Conservation (phyloP, 2,797 vertebrate genomes). For the Myotis myotis region DNA sequence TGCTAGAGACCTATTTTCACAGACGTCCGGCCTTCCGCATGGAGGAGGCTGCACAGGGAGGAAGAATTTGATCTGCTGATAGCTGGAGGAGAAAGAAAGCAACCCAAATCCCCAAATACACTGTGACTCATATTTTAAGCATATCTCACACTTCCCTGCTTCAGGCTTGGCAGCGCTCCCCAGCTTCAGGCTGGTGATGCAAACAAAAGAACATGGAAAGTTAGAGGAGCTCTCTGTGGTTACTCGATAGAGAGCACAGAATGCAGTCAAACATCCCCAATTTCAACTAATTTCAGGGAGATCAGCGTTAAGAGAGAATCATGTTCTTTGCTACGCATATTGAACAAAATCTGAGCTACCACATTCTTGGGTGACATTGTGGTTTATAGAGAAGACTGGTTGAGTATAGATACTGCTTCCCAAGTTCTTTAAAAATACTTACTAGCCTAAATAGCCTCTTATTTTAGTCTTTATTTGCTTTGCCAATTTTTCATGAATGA, state of each 20-base stretch:
- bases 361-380: not conserved
- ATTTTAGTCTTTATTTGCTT: constrained; percentile 39
- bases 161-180: constrained; percentile 79
- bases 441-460: not conserved
- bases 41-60: constrained; percentile 62
- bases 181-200: constrained; percentile 82
- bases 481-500: constrained; percentile 60
- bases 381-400: not conserved
- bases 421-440: constrained; percentile 20
- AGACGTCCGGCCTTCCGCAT: constrained; percentile 64
- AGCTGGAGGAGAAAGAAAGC: constrained; percentile 35
- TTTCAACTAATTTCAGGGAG: constrained; percentile 52
- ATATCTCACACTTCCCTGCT: constrained; percentile 75
- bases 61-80: constrained; percentile 80
- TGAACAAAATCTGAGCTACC: not conserved
- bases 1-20: constrained; percentile 63
- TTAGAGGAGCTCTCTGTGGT: constrained; percentile 72
- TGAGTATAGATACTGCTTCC: not conserved
- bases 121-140: constrained; percentile 81
- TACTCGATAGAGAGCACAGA: constrained; percentile 57
- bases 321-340: not conserved
- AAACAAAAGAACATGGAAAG: constrained; percentile 84
- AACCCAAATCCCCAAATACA: constrained; percentile 77
- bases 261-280: constrained; percentile 29
- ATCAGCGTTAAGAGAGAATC: not conserved